Evolutionary conservation across 1,140 invertebrate genomes (phyloP).

Genomic region (Penaeus chinensis): DNA sequence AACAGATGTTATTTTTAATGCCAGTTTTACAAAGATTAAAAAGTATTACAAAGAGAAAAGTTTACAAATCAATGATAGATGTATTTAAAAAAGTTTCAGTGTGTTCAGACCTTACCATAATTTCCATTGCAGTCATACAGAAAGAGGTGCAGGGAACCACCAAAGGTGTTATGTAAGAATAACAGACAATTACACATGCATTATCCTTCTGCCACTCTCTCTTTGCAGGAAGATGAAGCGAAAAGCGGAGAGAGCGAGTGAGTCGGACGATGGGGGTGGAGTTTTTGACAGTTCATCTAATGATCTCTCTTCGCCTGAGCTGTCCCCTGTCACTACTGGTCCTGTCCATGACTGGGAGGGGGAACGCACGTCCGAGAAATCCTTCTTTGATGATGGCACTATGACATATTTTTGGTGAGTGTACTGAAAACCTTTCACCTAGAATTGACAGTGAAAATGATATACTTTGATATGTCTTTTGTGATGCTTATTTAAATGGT

Average conservation of each 20-base stretch:
- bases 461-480: background rate
- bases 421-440: background rate
- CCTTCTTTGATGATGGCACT: constrained; percentile 73
- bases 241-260: background rate
- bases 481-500: background rate
- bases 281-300: constrained; percentile 11
- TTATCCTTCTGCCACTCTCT: background rate
- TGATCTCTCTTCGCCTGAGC: constrained; percentile 24
- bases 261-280: background rate
- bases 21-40: too few relatives aligned
- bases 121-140: too few relatives aligned
- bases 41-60: too few relatives aligned
- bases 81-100: too few relatives aligned
- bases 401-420: constrained; percentile 73
- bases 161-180: too few relatives aligned
- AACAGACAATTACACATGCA: too few relatives aligned
- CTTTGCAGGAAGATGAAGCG: background rate
- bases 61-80: too few relatives aligned
- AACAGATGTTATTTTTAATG: too few relatives aligned
- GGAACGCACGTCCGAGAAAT: constrained; percentile 68
- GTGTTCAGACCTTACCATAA: too few relatives aligned
- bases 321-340: constrained; percentile 28
- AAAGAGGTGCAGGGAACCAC: too few relatives aligned
- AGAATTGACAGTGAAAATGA: background rate
- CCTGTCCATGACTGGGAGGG: constrained; percentile 71